These are phyloP conservation scores for Neodiprion virginianus DNA, from an alignment of 1,140 invertebrate genomes.

Conservation along the genomic window DNA sequence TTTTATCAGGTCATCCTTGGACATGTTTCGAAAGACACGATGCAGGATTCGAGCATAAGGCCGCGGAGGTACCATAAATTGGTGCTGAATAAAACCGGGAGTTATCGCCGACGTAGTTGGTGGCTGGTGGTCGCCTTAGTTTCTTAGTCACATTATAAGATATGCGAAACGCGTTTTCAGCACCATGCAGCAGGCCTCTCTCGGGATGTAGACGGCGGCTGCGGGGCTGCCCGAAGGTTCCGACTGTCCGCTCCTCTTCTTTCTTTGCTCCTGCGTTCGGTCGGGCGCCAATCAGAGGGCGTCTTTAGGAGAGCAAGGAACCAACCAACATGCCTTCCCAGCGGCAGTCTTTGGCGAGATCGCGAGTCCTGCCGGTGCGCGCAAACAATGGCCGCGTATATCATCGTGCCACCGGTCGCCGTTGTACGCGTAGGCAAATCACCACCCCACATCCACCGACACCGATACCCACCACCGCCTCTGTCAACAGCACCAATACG, in stretches of 20 bases:
- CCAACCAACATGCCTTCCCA: not conserved
- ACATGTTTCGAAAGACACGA: too few relatives aligned
- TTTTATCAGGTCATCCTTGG: too few relatives aligned
- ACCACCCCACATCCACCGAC: constrained; percentile 36
- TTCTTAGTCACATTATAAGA: not conserved
- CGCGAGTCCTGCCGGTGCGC: constrained; percentile 33
- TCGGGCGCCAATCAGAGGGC: not conserved
- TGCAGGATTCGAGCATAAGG: too few relatives aligned
- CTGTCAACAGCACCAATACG: constrained; percentile 33
- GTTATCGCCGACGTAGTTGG: not conserved
- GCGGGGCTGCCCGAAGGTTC: too few relatives aligned
- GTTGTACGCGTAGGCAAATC: constrained; percentile 60
- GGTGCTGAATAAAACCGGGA: not conserved
- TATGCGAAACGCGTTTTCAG: not conserved
- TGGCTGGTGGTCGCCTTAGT: not conserved
- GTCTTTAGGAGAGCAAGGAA: constrained; percentile 1
- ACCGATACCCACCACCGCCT: not conserved
- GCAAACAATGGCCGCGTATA: constrained; percentile 61
- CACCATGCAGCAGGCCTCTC: not conserved
- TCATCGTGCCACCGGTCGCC: constrained; percentile 55
- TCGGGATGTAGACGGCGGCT: too few relatives aligned
- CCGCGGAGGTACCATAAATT: not conserved
- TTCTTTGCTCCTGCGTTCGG: too few relatives aligned
- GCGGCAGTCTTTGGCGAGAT: not conserved
- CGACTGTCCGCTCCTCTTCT: too few relatives aligned